Evolutionary conservation across 2,797 vertebrate genomes (phyloP), one percentile per base, ranked within the genome.

Genomic region (Zenarchopterus dispar): DNA sequence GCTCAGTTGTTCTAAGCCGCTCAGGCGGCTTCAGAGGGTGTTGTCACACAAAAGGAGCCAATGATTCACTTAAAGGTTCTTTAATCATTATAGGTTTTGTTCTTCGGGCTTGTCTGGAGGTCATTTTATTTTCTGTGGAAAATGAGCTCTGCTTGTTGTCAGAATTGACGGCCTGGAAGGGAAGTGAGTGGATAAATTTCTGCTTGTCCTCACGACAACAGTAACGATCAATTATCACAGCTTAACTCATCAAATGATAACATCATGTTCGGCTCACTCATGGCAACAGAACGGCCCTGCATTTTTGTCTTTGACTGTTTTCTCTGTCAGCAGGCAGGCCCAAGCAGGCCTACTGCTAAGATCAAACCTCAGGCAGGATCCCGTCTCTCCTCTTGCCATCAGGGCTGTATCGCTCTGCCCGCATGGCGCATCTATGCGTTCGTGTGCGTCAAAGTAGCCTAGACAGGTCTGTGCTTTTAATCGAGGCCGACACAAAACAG

Each of bases 381-480:
- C 62, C 59, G 22, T 56, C 61, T 68, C 54, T 77, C 54, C 69
- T 81, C 56, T 52, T 18, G n/a, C n/a, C 22, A 39, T 76, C 65
- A 39, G 59, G 49, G 18, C 28, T 48, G 5, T 60, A 68, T 68
- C 68, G 28, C 31, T 46, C 57, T 64, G 23, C 69, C 54, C 15
- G 18, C 47, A 47, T 62, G 36, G 22, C 50, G 49, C 54, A 48
- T 52, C 24, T 31, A 43, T 31, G 56, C 64, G 56, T 51, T 17
- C 33, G 47, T 55, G 48, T 57, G 60, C 58, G 56, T 55, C n/a
- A 3, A 22, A 57, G 64, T 60, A 33, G 51, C 41, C 39, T 62
- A 66, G 69, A 66, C 72, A 55, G 75, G 65, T 75, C 51, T 43
- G 6, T 23, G 73, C 70, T 78, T 84, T 75, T 82, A 82, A 79